These are phyloP conservation scores for Caenorhabditis drosophilae DNA, from an alignment of 2,888 invertebrate species.

Conservation along the genomic window DNA sequence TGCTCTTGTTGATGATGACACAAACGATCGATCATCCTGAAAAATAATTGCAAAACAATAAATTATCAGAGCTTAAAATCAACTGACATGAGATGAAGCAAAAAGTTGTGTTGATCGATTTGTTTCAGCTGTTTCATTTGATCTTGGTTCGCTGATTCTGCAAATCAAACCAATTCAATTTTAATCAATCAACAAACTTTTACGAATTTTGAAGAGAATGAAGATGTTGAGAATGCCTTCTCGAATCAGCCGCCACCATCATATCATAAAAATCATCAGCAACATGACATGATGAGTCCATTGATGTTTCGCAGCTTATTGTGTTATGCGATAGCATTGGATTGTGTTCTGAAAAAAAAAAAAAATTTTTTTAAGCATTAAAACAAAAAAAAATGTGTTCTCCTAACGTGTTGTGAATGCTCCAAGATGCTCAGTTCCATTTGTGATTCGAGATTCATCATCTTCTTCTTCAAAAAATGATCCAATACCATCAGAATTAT, in stretches of 20 bases:
- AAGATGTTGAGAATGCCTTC: too few species aligned
- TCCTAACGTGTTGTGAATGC: too few species aligned
- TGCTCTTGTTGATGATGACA: slow-evolving; percentile 27
- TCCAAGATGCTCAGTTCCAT: too few species aligned
- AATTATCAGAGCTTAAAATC: not conserved
- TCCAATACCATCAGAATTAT: slow-evolving; percentile 13
- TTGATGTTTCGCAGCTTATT: not conserved
- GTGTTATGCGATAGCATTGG: slow-evolving; percentile 2
- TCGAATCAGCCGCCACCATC: slow-evolving; percentile 5
- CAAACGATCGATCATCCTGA: slow-evolving; percentile 37
- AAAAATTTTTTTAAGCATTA: not conserved
- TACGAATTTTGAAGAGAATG: not conserved
- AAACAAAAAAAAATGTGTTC: not conserved
- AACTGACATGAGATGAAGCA: slow-evolving; percentile 20
- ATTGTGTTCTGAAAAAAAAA: slow-evolving; percentile 6
- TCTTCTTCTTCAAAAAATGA: slow-evolving; percentile 17
- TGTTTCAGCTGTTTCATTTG: slow-evolving; percentile 14
- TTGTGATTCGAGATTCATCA: too few species aligned
- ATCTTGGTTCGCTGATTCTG: slow-evolving; percentile 1
- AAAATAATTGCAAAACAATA: slow-evolving; percentile 3
- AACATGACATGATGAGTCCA: slow-evolving; percentile 4
- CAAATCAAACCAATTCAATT: not conserved
- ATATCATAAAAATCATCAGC: slow-evolving; percentile 9
- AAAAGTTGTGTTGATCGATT: slow-evolving; percentile 22
- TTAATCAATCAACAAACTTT: not conserved